Evolutionary conservation across 2,888 invertebrate species (phyloP).

Genomic region (Athalia rosae): DNA sequence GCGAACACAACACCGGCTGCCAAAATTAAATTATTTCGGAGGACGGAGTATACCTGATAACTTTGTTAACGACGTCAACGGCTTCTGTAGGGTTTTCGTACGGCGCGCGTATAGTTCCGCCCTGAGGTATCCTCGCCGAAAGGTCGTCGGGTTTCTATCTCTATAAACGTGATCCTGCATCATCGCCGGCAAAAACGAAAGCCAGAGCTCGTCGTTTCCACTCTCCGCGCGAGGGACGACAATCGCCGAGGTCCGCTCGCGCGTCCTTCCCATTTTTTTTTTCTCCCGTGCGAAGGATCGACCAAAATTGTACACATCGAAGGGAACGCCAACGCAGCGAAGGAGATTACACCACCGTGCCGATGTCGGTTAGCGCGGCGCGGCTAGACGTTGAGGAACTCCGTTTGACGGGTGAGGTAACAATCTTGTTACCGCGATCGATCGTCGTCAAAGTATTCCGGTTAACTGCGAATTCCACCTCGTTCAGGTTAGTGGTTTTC

Average conservation of each 20-base stretch:
- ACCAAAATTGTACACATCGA: not conserved
- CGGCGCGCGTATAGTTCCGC: not conserved
- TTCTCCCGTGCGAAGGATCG: constrained; percentile 22
- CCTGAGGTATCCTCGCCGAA: constrained; percentile 28
- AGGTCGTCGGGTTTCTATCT: constrained; percentile 15
- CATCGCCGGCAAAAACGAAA: not conserved
- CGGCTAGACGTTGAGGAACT: constrained; percentile 20
- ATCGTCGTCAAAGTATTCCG: constrained; percentile 31
- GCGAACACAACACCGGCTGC: not conserved
- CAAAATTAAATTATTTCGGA: constrained; percentile 32
- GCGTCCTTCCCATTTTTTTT: not conserved
- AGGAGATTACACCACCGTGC: constrained; percentile 12
- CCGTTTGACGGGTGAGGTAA: constrained; percentile 36
- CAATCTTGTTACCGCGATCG: constrained; percentile 44
- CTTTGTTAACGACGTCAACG: constrained; percentile 29
- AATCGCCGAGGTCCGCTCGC: not conserved
- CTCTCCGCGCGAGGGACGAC: constrained; percentile 17
- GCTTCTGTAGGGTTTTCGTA: not conserved
- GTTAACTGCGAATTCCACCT: constrained; percentile 19
- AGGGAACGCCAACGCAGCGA: not conserved
- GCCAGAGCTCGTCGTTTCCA: constrained; percentile 10
- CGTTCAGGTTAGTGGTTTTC: not conserved
- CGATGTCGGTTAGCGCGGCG: constrained; percentile 22
- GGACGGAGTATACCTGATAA: constrained; percentile 19
- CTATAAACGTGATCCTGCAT: not conserved